phyloP scores from a whole-genome alignment of 2,888 invertebrate species.

The Gasteruption jaculator region DNA sequence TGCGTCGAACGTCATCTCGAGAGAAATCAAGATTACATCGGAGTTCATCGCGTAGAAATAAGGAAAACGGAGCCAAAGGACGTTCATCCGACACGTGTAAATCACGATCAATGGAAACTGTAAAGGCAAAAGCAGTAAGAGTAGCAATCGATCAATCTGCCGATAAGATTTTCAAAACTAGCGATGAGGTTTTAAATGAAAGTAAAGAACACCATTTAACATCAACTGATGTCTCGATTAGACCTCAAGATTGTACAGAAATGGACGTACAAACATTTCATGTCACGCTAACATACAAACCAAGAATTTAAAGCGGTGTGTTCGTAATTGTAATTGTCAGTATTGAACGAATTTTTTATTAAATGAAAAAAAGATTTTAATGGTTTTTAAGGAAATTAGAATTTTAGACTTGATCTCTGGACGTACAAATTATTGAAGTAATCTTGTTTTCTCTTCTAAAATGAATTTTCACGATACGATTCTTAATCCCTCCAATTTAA shows the following conservation, averaged over 20 bases:
- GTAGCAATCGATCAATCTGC: conserved; percentile 33
- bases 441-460: too few relatives aligned
- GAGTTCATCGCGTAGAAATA: conserved; percentile 55
- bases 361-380: too few relatives aligned
- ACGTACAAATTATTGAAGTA: too few relatives aligned
- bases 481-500: too few relatives aligned
- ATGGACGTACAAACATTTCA: conserved; percentile 55
- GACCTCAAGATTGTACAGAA: conserved; percentile 53
- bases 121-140: conserved; percentile 37
- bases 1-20: conserved; percentile 52
- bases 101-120: conserved; percentile 41
- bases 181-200: conserved; percentile 32
- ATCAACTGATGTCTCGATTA: conserved; percentile 32
- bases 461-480: too few relatives aligned
- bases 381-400: too few relatives aligned
- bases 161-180: conserved; percentile 38
- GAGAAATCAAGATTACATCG: conserved; percentile 54
- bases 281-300: conserved; percentile 55
- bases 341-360: too few relatives aligned
- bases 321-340: too few relatives aligned
- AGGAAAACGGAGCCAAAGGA: conserved; percentile 52
- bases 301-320: conserved; percentile 53
- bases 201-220: conserved; percentile 27
- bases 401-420: too few relatives aligned
- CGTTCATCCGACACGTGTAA: conserved; percentile 35